phyloP scores from a whole-genome alignment of 2,888 invertebrate genomes.

The Helleia helle region DNA sequence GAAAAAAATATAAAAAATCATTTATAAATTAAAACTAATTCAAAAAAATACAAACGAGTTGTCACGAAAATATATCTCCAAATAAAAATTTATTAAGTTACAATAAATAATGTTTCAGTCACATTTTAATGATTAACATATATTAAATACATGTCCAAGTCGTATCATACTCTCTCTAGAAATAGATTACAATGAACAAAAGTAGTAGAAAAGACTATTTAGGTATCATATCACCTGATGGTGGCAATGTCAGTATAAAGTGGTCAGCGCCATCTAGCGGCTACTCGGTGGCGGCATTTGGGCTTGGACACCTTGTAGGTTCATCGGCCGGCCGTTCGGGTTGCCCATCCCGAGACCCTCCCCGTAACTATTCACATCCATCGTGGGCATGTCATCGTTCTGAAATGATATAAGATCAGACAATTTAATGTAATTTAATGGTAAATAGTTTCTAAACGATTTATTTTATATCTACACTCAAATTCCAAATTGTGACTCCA shows the following conservation, averaged over 20 bases:
- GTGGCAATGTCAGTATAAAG: background rate
- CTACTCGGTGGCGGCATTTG: slow-evolving; percentile 64
- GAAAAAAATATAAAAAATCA: background rate
- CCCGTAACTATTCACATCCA: slow-evolving; percentile 83
- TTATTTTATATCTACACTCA: no score
- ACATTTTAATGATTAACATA: slow-evolving; percentile 6
- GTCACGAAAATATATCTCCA: slow-evolving; percentile 2
- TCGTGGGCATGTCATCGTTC: slow-evolving; percentile 84
- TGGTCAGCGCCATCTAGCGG: slow-evolving; percentile 35
- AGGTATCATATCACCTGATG: slow-evolving; percentile 2
- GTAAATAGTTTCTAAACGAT: no score
- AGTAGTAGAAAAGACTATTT: slow-evolving; percentile 5
- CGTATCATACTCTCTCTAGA: slow-evolving; percentile 1
- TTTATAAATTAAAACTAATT: slow-evolving; percentile 2
- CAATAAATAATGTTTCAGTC: slow-evolving; percentile 8
- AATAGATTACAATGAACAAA: slow-evolving; percentile 5
- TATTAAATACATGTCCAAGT: slow-evolving; percentile 5
- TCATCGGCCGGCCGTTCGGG: slow-evolving; percentile 67
- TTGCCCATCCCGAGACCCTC: slow-evolving; percentile 66
- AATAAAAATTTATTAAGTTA: slow-evolving; percentile 3
- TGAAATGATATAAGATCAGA: slow-evolving; percentile 37
- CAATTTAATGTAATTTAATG: background rate
- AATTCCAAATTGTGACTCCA: no score
- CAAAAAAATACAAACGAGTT: background rate
- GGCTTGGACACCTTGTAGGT: slow-evolving; percentile 64